Base-by-base conservation (phyloP, 2,797 vertebrate genomes). In the Balearica regulorum region DNA sequence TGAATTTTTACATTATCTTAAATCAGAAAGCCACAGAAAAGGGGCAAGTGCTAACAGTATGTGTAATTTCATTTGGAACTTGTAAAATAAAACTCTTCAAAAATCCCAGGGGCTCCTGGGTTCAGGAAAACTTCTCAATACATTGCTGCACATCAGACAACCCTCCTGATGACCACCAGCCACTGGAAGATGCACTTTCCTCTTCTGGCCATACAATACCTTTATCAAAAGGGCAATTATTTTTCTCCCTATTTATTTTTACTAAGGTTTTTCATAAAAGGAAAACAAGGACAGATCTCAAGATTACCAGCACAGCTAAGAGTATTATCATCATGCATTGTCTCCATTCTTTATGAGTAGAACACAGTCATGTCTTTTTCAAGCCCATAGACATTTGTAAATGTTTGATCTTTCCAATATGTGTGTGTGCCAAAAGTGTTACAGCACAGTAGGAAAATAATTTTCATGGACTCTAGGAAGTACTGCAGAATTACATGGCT, bases 251-350 rank as follows among this genome's bases (percentile, higher is more conserved):
- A 5, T 49, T 82, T 26, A 57, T 44, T 91, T 80, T 77, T 54
- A 55, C 55, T 51, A 54, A 73, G 3, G 16, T 82, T 84, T 82
- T 79, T 46, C 35, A 79, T 28, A 69, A 89, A 91, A 75, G 37
- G 37, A 37, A 37, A 20, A 78, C 7, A 61, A 89, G 26, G 16
- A 88, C 16, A 13, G 16, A 78, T 9, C n/a, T 78, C 68, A 83
- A 54, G 33, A 73, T 43, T 76, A 65, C 17, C 51, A 73, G 51
- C 22, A 69, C 1, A 1, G 14, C 20, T 57, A 49, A 13, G 26
- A 71, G 60, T 35, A 64, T n/a, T 61, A 65, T 14, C 29, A 65
- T 14, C 26, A 87, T 0, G 0, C 3, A 21, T 26, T 29, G 10
- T 41, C 66, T 84, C 75, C 55, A 10, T 61, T 77, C 72, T 54